phyloP scores from a whole-genome alignment of 2,113 vertebrate species.

The Puntigrus tetrazona region DNA sequence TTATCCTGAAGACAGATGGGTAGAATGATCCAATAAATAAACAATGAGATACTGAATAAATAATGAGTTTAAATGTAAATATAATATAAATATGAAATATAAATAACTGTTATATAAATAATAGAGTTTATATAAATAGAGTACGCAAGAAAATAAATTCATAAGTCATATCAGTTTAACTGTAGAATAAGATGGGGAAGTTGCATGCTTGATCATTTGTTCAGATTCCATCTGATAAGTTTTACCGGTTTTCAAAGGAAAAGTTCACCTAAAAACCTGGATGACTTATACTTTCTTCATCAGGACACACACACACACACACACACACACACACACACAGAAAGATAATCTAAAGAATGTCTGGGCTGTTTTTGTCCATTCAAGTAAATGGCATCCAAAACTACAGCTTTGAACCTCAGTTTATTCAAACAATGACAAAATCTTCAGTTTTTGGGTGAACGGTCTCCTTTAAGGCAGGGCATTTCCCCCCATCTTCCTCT shows the following conservation, averaged over 20 bases:
- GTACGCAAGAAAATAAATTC: too few species aligned
- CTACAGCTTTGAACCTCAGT: neutral
- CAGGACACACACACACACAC: neutral
- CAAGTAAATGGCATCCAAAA: neutral
- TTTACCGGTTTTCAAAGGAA: neutral
- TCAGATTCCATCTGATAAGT: neutral
- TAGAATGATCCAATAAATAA: slow-evolving; percentile 69
- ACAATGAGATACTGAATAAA: slow-evolving; percentile 67
- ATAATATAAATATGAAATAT: neutral
- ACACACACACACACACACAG: too few species aligned
- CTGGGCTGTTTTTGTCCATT: neutral
- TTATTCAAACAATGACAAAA: neutral
- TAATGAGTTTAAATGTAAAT: slow-evolving; percentile 19
- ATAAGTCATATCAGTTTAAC: neutral
- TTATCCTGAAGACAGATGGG: slow-evolving; percentile 50
- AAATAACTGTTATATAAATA: neutral
- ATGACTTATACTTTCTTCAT: neutral
- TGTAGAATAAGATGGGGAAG: neutral
- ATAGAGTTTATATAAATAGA: neutral
- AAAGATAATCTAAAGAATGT: neutral
- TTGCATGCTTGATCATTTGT: neutral
- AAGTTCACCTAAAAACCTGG: neutral
- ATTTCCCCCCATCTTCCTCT: neutral
- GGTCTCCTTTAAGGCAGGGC: neutral
- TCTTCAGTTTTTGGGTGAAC: neutral